Conservation (phyloP, 2,888 invertebrate species). For the Argyra leucocephala region DNA sequence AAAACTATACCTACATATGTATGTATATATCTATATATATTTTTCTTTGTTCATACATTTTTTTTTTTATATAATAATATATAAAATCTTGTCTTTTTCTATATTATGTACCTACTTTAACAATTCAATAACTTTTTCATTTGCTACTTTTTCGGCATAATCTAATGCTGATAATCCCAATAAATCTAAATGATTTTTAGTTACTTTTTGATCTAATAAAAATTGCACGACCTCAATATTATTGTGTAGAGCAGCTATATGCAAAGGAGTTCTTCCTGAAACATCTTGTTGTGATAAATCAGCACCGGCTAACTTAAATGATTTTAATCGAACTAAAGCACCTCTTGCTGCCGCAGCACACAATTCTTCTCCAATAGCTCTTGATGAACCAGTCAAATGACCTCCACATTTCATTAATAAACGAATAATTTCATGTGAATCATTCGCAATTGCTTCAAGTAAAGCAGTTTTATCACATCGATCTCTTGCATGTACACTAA, state of each 20-base stretch:
- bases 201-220: conserved; percentile 46
- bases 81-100: too few species aligned
- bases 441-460: conserved; percentile 57
- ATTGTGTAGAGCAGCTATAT: conserved; percentile 56
- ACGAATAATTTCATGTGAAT: conserved; percentile 55
- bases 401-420: conserved; percentile 66
- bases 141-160: conserved; percentile 42
- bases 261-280: conserved; percentile 57
- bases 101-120: too few species aligned
- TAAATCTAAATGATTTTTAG: conserved; percentile 44
- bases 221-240: conserved; percentile 46
- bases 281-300: conserved; percentile 54
- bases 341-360: conserved; percentile 57
- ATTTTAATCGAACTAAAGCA: conserved; percentile 49
- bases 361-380: conserved; percentile 56
- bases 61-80: too few species aligned
- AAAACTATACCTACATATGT: too few species aligned
- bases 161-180: conserved; percentile 50
- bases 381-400: conserved; percentile 52
- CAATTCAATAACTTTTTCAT: conserved; percentile 25
- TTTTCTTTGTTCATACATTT: too few species aligned
- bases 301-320: conserved; percentile 58
- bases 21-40: too few species aligned
- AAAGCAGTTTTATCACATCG: conserved; percentile 60
- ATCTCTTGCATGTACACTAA: conserved; percentile 71